These are phyloP conservation scores for Platanista minor DNA, from an alignment of 2,113 vertebrate genomes.

Conservation along the genomic window DNA sequence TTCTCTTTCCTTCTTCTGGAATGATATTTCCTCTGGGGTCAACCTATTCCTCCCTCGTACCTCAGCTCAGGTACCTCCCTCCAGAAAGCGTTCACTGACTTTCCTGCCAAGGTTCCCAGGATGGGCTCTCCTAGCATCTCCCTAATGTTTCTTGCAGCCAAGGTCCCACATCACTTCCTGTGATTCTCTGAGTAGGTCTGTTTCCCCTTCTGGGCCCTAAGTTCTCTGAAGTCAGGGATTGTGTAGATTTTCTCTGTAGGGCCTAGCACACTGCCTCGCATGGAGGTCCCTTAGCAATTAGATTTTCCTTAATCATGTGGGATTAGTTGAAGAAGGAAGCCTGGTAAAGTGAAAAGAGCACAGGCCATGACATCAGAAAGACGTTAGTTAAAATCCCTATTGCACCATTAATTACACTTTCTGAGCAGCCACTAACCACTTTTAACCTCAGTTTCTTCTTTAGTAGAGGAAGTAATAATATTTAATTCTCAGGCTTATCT, in stretches of 20 bases:
- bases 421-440: background rate
- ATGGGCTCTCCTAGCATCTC: background rate
- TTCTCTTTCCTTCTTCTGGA: background rate
- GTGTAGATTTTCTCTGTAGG: background rate
- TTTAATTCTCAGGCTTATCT: background rate
- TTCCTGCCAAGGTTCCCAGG: background rate
- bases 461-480: background rate
- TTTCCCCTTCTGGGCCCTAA: fast-evolving
- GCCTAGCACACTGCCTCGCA: background rate
- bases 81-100: background rate
- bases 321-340: background rate
- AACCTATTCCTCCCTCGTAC: background rate
- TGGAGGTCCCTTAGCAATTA: background rate
- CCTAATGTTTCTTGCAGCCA: background rate
- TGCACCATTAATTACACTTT: background rate
- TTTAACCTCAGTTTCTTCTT: background rate
- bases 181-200: background rate
- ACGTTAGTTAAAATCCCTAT: background rate
- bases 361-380: background rate
- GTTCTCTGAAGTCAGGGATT: background rate
- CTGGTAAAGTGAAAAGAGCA: background rate
- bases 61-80: background rate
- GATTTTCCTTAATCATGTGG: background rate
- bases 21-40: background rate
- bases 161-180: background rate